Base-by-base conservation (phyloP, 2,888 invertebrate species). In the Gari tellinella region DNA sequence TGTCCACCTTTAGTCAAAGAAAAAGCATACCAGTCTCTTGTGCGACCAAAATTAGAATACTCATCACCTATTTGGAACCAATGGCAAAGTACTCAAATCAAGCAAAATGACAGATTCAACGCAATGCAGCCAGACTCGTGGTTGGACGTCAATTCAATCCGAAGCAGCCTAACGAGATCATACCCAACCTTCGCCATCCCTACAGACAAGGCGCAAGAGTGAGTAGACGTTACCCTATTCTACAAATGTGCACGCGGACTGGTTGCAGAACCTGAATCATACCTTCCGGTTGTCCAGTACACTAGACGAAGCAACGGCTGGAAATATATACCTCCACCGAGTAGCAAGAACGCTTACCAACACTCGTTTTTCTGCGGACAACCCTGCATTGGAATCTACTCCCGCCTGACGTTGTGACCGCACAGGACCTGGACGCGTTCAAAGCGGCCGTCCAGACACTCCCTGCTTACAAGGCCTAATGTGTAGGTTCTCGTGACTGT, bases 71-170 rank as follows among this genome's bases (percentile, higher is more conserved):
- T 52, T 31, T 52, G 37, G 52, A 52, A 52, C 31, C 37, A 26
- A n/a, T 37, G 31, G 10, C 52, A 52, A 17, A 52, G 8, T 3
- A 52, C 17, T 17, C 7, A 52, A 10, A 8, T 31, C 5, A 52
- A 52, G 19, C 12, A 52, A 23, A 12, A 31, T 3, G 52, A 52
- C 52, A 52, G 17, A 17, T 52, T 17, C 52, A 52, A 52, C 52
- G 15, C 10, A 52, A 52, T 14, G 37, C 14, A 31, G 52, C 17
- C 14, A 26, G 52, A 17, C 31, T 52, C 17, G 19, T 37, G 14
- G 10, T 12, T 14, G 31, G 31, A 17, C 25, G 31, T 31, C 52
- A 26, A 52, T 52, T 52, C 31, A 52, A 52, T 17, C 26, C 14
- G 8, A n/a, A 52, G 3, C 12, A 26, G 14, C 52, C 52, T 4